A percentile compares a stretch with the other conserved stretches of the same genome.
phyloP scores from a whole-genome alignment of 2,888 invertebrate genomes.

The Sarcophaga rosellei region DNA sequence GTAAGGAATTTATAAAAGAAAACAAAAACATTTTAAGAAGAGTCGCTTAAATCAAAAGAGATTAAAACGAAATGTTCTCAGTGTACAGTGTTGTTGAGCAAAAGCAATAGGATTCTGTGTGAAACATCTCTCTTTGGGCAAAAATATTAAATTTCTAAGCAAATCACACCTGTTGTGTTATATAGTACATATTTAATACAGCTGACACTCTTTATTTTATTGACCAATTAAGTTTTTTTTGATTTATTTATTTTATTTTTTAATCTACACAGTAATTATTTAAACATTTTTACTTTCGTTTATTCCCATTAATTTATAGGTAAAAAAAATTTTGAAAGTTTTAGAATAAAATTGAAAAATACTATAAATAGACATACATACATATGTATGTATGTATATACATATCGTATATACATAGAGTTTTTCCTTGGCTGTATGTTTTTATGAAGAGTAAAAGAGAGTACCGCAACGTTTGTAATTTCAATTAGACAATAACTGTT shows the following conservation, averaged over 20 bases:
- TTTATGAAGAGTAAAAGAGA: not conserved
- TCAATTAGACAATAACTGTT: conserved; percentile 1
- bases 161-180: not conserved
- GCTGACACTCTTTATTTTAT: not conserved
- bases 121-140: not conserved
- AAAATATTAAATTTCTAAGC: not conserved
- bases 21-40: too few relatives aligned
- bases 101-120: not conserved
- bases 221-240: not conserved
- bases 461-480: not conserved
- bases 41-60: not conserved
- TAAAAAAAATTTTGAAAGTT: too few relatives aligned
- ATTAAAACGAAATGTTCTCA: not conserved
- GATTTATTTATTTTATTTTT: not conserved
- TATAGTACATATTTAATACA: not conserved
- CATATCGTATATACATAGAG: too few relatives aligned
- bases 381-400: too few relatives aligned
- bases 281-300: too few relatives aligned
- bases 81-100: not conserved
- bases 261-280: not conserved
- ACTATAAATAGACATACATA: too few relatives aligned
- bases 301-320: too few relatives aligned
- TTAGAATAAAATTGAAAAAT: too few relatives aligned
- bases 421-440: too few relatives aligned
- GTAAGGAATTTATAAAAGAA: too few relatives aligned